Percentiles rank a stretch among this genome's conserved stretches.
Evolutionary conservation across 1,140 invertebrate species (phyloP).

Genomic region (Ostrea edulis): DNA sequence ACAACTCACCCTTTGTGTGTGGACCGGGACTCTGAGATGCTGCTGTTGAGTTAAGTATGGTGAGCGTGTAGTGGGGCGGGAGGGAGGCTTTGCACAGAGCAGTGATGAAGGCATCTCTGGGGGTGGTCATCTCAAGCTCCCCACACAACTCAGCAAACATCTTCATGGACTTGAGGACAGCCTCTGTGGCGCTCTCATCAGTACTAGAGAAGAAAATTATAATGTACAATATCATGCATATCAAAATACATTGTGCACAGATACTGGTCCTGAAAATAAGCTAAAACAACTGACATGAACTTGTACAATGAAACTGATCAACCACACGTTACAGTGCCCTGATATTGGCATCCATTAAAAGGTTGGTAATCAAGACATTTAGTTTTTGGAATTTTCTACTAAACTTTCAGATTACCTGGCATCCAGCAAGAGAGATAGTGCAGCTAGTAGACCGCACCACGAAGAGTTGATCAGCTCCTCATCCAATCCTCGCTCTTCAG

Average conservation of each 20-base stretch:
- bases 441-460: constrained; percentile 95
- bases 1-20: neutral
- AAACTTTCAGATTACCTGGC: constrained; percentile 84
- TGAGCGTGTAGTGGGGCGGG: constrained; percentile 95
- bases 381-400: too few relatives aligned
- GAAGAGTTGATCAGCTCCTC: constrained; percentile 93
- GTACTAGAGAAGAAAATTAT: neutral
- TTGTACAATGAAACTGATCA: too few relatives aligned
- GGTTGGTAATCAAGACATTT: too few relatives aligned
- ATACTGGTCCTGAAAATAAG: too few relatives aligned
- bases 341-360: too few relatives aligned
- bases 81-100: constrained; percentile 96
- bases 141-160: constrained; percentile 91
- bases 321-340: too few relatives aligned
- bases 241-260: too few relatives aligned
- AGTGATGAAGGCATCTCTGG: constrained; percentile 95
- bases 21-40: constrained; percentile 28
- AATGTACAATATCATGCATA: too few relatives aligned
- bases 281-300: too few relatives aligned
- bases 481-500: constrained; percentile 67
- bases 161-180: constrained; percentile 94
- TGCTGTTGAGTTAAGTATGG: constrained; percentile 85
- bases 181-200: constrained; percentile 91
- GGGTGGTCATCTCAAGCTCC: constrained; percentile 85
- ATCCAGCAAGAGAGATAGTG: constrained; percentile 94